These are phyloP conservation scores for Malthinus seriepunctatus DNA, from an alignment of 2,888 invertebrate species.

Conservation along the genomic window DNA sequence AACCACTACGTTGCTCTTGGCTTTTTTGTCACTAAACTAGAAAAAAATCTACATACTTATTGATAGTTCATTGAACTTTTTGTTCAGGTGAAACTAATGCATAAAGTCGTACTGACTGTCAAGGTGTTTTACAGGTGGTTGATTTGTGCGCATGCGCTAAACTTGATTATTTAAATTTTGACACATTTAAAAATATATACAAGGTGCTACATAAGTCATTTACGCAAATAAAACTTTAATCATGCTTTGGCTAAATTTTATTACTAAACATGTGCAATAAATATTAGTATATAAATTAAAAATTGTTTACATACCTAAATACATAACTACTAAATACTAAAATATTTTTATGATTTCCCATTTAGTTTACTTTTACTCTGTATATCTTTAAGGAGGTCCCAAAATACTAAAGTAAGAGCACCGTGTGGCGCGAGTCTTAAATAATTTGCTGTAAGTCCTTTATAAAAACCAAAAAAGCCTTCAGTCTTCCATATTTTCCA, in stretches of 20 bases:
- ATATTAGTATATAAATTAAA: no score
- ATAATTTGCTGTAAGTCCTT: conserved; percentile 88
- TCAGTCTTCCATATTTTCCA: conserved; percentile 75
- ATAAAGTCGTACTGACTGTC: conserved; percentile 28
- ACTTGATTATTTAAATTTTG: no score
- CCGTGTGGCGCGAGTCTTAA: conserved; percentile 89
- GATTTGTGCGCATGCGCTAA: conserved; percentile 27
- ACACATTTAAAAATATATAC: no score
- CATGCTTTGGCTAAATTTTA: no score
- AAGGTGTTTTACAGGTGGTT: conserved; percentile 37
- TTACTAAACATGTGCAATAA: no score
- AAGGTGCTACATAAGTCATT: no score
- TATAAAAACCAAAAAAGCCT: conserved; percentile 83
- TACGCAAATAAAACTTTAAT: no score
- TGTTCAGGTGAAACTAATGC: conserved; percentile 32
- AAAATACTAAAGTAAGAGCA: conserved; percentile 83
- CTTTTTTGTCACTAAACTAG: conserved; percentile 29
- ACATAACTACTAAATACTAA: no score
- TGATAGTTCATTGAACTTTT: conserved; percentile 36
- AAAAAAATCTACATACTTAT: conserved; percentile 34
- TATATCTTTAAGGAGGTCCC: conserved; percentile 61
- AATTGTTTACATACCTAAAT: no score
- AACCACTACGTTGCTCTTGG: conserved; percentile 29
- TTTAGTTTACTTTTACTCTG: conserved; percentile 3
- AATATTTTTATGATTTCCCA: no score